Conservation (phyloP, 2,888 invertebrate genomes). For the Ennomos quercinarius region DNA sequence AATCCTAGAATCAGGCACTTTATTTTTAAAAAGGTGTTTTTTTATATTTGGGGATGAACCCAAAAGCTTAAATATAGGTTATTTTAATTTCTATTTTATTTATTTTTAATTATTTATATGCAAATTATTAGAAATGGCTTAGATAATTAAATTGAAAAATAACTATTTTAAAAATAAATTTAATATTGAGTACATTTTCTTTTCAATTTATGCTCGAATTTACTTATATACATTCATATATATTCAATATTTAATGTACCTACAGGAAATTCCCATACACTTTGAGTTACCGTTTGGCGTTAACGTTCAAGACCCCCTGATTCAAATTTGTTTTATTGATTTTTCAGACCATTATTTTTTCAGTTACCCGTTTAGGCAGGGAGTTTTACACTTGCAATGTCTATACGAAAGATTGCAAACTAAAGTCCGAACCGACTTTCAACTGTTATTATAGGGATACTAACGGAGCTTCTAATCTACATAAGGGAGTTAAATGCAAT, state of each 20-base stretch:
- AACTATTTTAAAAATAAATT: slow-evolving; percentile 40
- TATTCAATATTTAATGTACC: slow-evolving; percentile 43
- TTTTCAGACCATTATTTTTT: too few species aligned
- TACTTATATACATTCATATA: slow-evolving; percentile 38
- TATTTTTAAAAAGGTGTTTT: slow-evolving; percentile 74
- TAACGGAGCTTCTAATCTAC: too few species aligned
- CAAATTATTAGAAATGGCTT: slow-evolving; percentile 52
- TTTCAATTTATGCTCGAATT: slow-evolving; percentile 30
- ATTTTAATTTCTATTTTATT: slow-evolving; percentile 61
- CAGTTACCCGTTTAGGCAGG: too few species aligned
- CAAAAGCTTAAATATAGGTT: slow-evolving; percentile 86
- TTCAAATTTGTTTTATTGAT: too few species aligned
- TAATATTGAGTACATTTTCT: slow-evolving; percentile 36
- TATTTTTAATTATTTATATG: slow-evolving; percentile 45
- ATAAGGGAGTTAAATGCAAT: too few species aligned
- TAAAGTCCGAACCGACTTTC: too few species aligned
- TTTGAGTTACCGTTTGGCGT: too few species aligned
- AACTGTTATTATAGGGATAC: too few species aligned
- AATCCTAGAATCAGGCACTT: slow-evolving; percentile 79
- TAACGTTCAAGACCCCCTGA: too few species aligned
- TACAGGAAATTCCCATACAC: too few species aligned
- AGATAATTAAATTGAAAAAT: slow-evolving; percentile 40
- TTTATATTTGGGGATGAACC: slow-evolving; percentile 87
- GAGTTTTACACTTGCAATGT: too few species aligned
- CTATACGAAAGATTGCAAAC: too few species aligned